These are phyloP conservation scores for human DNA, from an alignment of 2,113 vertebrate species.

Conservation along the genomic window DNA sequence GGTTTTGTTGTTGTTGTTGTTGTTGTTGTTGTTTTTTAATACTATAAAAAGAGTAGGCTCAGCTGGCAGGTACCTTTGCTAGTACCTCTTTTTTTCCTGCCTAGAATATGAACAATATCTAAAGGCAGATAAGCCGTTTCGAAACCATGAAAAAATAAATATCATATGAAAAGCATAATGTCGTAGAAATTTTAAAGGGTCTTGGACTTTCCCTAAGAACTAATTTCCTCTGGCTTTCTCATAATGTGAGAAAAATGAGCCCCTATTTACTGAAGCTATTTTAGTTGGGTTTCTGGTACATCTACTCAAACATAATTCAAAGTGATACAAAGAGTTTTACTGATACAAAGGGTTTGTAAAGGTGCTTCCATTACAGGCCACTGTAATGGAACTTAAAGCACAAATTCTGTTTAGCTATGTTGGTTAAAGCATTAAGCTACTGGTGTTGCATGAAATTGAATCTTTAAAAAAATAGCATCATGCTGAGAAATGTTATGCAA, in stretches of 20 bases:
- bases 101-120: neutral
- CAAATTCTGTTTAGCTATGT: neutral
- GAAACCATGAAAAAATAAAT: neutral
- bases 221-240: neutral
- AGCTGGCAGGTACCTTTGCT: neutral
- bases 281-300: neutral
- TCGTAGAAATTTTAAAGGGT: neutral
- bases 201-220: neutral
- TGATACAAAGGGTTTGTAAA: neutral
- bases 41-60: neutral
- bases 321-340: neutral
- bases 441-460: neutral
- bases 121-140: neutral
- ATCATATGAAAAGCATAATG: neutral
- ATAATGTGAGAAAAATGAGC: conserved; percentile 31
- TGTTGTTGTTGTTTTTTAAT: neutral
- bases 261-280: neutral
- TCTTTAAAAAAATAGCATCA: neutral
- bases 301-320: conserved; percentile 29
- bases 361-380: neutral
- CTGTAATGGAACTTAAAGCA: neutral
- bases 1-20: neutral
- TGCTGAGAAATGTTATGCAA: neutral
- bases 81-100: neutral
- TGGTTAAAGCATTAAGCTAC: neutral